A percentile compares a stretch with the other conserved stretches of the same genome.
These are phyloP conservation scores for Saiga tatarica DNA, from an alignment of 2,113 vertebrate genomes.

Conservation along the genomic window DNA sequence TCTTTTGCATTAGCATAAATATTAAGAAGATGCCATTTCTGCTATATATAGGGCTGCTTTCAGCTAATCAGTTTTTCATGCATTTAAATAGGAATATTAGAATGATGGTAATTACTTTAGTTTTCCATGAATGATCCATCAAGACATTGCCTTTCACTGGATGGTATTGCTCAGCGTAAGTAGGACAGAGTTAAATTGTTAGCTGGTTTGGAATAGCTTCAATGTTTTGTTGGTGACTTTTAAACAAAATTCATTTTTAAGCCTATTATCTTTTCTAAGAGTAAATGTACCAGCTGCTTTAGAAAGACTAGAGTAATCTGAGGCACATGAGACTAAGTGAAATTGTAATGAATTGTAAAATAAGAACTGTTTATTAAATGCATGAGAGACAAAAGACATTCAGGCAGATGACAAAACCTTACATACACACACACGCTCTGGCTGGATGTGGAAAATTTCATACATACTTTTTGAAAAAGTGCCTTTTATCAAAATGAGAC, in stretches of 20 bases:
- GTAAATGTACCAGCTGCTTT: background rate
- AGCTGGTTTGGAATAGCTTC: constrained; percentile 58
- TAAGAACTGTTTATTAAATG: constrained; percentile 43
- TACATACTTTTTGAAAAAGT: background rate
- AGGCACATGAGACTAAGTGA: background rate
- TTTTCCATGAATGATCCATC: constrained; percentile 86
- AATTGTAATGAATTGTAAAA: constrained; percentile 41
- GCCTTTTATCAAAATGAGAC: constrained; percentile 21
- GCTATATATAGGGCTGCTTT: constrained; percentile 84
- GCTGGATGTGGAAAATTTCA: background rate
- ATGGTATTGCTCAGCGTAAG: constrained; percentile 76
- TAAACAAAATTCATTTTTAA: constrained; percentile 6
- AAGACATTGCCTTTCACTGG: constrained; percentile 79
- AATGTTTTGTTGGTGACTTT: constrained; percentile 58
- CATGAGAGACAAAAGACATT: background rate
- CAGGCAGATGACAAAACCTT: background rate
- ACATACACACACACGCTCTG: background rate
- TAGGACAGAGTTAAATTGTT: constrained; percentile 79
- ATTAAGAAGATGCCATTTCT: constrained; percentile 86
- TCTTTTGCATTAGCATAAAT: constrained; percentile 88
- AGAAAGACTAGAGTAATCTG: background rate
- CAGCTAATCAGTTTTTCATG: constrained; percentile 92
- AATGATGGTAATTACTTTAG: constrained; percentile 89
- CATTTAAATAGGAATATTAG: constrained; percentile 99
- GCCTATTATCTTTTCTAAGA: constrained; percentile 7